These are phyloP conservation scores for Harpegnathos saltator DNA, from an alignment of 1,140 invertebrate species.

Conservation along the genomic window DNA sequence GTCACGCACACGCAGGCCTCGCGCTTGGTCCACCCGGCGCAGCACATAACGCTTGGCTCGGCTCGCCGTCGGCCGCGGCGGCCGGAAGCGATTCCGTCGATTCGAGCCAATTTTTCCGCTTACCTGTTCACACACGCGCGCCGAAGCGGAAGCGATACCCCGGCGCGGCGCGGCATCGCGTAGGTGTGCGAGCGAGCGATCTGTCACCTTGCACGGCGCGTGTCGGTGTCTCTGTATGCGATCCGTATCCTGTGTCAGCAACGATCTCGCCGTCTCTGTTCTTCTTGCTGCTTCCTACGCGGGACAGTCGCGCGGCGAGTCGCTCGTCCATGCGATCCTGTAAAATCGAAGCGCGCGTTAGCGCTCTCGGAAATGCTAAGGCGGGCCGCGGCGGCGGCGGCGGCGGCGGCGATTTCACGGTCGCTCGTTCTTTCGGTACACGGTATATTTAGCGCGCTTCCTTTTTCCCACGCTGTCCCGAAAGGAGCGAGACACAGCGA, in stretches of 20 bases:
- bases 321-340: too few relatives aligned
- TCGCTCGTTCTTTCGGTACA: too few relatives aligned
- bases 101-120: conserved; percentile 71
- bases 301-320: too few relatives aligned
- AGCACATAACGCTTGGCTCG: conserved; percentile 8
- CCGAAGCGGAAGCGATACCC: conserved; percentile 39
- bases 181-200: not conserved
- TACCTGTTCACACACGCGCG: conserved; percentile 48
- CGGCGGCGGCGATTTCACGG: too few relatives aligned
- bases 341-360: too few relatives aligned
- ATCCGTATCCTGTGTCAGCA: not conserved
- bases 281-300: not conserved
- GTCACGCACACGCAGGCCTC: too few relatives aligned
- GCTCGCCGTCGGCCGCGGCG: not conserved
- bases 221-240: not conserved
- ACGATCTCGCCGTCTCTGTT: not conserved
- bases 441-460: not conserved
- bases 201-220: not conserved
- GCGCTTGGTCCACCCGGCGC: not conserved
- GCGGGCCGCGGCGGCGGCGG: too few relatives aligned
- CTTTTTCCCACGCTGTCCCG: not conserved
- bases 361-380: too few relatives aligned
- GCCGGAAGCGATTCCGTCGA: conserved; percentile 69
- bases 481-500: not conserved
- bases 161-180: not conserved